phyloP scores from a whole-genome alignment of 2,888 invertebrate species.

The Muschampia staudingeri region DNA sequence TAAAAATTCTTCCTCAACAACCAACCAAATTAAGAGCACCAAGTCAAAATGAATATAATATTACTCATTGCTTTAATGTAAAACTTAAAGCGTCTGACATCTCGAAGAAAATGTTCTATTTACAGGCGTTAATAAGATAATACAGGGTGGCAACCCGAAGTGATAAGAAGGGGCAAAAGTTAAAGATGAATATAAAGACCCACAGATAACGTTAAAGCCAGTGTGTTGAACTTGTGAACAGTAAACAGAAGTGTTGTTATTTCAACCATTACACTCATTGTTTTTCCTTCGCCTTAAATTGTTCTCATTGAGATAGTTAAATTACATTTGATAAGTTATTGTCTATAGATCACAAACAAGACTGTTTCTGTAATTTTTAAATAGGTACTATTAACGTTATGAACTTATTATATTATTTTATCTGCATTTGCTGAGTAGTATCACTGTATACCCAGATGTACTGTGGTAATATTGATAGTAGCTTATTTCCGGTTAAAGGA shows the following conservation, averaged over 20 bases:
- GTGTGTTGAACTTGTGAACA: constrained; percentile 84
- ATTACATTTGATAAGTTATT: constrained; percentile 39
- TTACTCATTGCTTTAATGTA: constrained; percentile 5
- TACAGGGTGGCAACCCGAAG: constrained; percentile 83
- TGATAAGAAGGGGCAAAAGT: constrained; percentile 85
- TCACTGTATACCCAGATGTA: too few species aligned
- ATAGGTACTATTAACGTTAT: not conserved
- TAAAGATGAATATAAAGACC: constrained; percentile 82
- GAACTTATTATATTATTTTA: not conserved
- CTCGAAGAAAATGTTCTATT: constrained; percentile 76
- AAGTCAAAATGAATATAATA: not conserved
- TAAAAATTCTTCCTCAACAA: not conserved
- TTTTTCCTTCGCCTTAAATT: constrained; percentile 69
- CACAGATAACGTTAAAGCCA: constrained; percentile 79
- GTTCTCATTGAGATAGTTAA: constrained; percentile 29
- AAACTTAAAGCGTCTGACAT: constrained; percentile 16
- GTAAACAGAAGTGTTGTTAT: constrained; percentile 79
- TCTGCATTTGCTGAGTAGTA: not conserved
- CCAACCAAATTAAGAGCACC: not conserved
- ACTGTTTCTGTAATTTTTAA: constrained; percentile 15
- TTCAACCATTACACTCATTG: constrained; percentile 67
- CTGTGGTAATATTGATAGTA: too few species aligned
- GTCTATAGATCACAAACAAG: constrained; percentile 34
- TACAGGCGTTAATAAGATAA: constrained; percentile 81
- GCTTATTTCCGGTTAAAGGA: too few species aligned